These are phyloP conservation scores for Sylvicapra grimmia DNA, from an alignment of 2,113 vertebrate species.

Conservation along the genomic window DNA sequence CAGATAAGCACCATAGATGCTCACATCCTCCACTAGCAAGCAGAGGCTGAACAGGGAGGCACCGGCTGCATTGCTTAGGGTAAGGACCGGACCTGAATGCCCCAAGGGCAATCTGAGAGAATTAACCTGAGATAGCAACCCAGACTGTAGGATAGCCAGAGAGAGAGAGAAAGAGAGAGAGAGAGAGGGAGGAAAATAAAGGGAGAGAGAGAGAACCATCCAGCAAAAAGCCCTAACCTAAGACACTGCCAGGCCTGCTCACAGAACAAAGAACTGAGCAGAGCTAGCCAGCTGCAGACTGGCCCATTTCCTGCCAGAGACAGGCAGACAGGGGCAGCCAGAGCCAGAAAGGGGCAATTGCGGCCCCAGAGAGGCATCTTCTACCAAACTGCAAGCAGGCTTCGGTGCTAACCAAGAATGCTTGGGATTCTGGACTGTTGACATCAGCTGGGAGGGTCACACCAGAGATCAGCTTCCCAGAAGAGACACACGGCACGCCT, in stretches of 20 bases:
- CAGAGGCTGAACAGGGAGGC: not conserved
- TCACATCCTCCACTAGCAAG: not conserved
- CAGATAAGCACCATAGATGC: accelerated
- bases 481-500: not conserved
- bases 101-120: not conserved
- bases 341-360: not conserved
- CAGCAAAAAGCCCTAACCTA: not conserved
- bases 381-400: not conserved
- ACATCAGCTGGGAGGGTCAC: not conserved
- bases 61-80: not conserved
- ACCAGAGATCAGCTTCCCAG: not conserved
- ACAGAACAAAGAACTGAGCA: not conserved
- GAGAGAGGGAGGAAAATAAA: not conserved
- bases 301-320: not conserved
- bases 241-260: not conserved
- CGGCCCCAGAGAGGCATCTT: not conserved
- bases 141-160: not conserved
- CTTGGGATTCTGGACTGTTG: not conserved
- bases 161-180: not conserved
- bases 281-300: not conserved
- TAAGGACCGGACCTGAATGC: not conserved
- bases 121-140: not conserved
- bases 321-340: not conserved
- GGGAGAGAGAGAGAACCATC: not conserved
- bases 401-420: not conserved